Evolutionary conservation across 2,888 invertebrate species (phyloP).

Genomic region (Suillia variegata): DNA sequence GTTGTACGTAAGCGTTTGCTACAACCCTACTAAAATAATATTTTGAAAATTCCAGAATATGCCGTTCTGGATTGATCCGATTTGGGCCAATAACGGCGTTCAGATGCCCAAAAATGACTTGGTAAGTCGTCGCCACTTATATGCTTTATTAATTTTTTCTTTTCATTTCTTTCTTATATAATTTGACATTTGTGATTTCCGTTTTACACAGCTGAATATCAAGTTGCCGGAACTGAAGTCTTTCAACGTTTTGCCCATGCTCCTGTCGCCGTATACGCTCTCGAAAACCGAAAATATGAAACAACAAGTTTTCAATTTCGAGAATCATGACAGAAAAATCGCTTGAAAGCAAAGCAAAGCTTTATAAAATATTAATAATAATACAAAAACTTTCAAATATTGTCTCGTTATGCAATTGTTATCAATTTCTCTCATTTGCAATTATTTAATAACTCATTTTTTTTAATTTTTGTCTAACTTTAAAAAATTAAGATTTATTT

Average conservation of each 20-base stretch:
- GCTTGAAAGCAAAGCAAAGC: conserved; percentile 33
- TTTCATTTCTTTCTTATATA: background rate
- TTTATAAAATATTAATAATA: conserved; percentile 27
- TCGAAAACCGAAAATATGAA: conserved; percentile 59
- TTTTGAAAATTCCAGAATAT: conserved; percentile 41
- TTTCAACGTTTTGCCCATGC: conserved; percentile 50
- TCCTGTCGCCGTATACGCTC: conserved; percentile 57
- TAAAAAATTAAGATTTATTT: conserved; percentile 11
- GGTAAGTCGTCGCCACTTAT: conserved; percentile 5
- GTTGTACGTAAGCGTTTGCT: background rate
- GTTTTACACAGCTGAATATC: conserved; percentile 45
- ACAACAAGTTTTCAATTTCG: conserved; percentile 55
- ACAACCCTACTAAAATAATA: background rate
- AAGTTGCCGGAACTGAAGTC: conserved; percentile 54
- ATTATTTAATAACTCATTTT: no score
- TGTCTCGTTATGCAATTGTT: conserved; percentile 3
- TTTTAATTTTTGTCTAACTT: conserved; percentile 25
- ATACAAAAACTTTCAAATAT: conserved; percentile 8
- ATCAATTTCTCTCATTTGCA: background rate
- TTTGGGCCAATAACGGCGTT: conserved; percentile 51
- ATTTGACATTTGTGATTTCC: background rate
- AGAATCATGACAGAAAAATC: conserved; percentile 57
- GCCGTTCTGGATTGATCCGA: conserved; percentile 61
- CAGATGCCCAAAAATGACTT: conserved; percentile 6
- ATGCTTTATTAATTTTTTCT: background rate